A percentile compares a stretch with the other conserved stretches of the same genome.
Conservation (phyloP, 2,888 invertebrate species). For the Caenorhabditis imperialis region DNA sequence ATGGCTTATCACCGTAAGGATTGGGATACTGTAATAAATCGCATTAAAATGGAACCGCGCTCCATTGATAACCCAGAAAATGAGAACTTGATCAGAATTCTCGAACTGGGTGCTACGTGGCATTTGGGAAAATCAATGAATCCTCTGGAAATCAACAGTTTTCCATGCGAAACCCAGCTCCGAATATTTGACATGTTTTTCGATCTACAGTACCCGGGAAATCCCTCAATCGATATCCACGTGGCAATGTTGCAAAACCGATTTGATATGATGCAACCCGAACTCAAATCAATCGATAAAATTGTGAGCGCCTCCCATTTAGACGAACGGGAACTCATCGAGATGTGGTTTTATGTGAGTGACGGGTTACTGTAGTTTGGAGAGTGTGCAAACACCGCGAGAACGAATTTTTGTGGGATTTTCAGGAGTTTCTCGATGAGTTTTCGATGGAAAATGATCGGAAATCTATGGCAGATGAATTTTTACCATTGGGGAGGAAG, state of each 20-base stretch:
- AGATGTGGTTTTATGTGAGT: conserved; percentile 47
- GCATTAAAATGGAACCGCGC: background rate
- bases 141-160: background rate
- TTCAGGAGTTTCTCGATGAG: background rate
- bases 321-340: conserved; percentile 36
- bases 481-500: too few relatives aligned
- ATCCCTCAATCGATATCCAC: conserved; percentile 11
- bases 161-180: conserved; percentile 26
- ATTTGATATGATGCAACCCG: conserved; percentile 46
- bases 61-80: background rate
- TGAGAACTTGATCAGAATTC: background rate
- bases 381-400: too few relatives aligned
- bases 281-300: conserved; percentile 24
- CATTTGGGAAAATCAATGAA: conserved; percentile 6
- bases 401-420: too few relatives aligned
- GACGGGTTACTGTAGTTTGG: too few relatives aligned
- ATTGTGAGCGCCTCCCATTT: conserved; percentile 39
- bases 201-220: background rate
- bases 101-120: conserved; percentile 7
- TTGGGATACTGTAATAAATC: conserved; percentile 16
- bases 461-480: background rate
- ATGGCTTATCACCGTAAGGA: background rate
- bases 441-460: background rate
- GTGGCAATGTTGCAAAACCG: conserved; percentile 8
- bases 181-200: conserved; percentile 33